These are phyloP conservation scores for Siniperca undulata DNA, from an alignment of 2,797 vertebrate species.

Conservation along the genomic window DNA sequence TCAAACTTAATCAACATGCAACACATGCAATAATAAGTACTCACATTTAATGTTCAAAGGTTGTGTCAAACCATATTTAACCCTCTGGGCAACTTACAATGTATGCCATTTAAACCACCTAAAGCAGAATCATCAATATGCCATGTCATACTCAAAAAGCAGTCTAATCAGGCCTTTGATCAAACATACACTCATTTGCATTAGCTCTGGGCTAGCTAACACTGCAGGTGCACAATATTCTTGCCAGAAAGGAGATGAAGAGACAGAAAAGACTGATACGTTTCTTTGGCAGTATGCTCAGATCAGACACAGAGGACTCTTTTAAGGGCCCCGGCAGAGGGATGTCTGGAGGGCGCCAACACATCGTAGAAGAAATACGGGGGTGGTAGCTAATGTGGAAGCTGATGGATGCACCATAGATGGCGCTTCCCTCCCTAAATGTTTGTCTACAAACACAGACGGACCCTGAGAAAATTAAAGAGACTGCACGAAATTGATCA, in stretches of 20 bases:
- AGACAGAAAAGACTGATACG: slow-evolving; percentile 62
- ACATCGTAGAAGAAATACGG: slow-evolving; percentile 42
- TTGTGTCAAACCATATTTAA: slow-evolving; percentile 62
- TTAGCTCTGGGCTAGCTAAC: slow-evolving; percentile 65
- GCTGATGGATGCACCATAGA: slow-evolving; percentile 42
- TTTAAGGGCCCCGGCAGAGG: slow-evolving; percentile 59
- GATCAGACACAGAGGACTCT: slow-evolving; percentile 72
- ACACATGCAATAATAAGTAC: slow-evolving; percentile 29
- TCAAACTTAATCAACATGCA: slow-evolving; percentile 64
- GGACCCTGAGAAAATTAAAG: slow-evolving; percentile 12
- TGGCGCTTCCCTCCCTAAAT: not conserved
- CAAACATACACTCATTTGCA: slow-evolving; percentile 74
- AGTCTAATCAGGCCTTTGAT: slow-evolving; percentile 74
- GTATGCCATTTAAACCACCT: slow-evolving; percentile 47
- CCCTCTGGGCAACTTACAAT: slow-evolving; percentile 40
- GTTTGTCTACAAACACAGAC: slow-evolving; percentile 21
- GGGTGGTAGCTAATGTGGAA: slow-evolving; percentile 52
- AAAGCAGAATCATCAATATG: slow-evolving; percentile 71
- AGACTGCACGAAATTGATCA: not conserved
- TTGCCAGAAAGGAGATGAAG: slow-evolving; percentile 70
- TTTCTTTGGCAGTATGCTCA: slow-evolving; percentile 66
- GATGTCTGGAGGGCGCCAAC: slow-evolving; percentile 53
- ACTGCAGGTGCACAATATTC: slow-evolving; percentile 79
- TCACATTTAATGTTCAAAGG: slow-evolving; percentile 37
- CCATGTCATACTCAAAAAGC: slow-evolving; percentile 60